Conservation (phyloP, 2,888 invertebrate genomes). For the Griposia aprilina region DNA sequence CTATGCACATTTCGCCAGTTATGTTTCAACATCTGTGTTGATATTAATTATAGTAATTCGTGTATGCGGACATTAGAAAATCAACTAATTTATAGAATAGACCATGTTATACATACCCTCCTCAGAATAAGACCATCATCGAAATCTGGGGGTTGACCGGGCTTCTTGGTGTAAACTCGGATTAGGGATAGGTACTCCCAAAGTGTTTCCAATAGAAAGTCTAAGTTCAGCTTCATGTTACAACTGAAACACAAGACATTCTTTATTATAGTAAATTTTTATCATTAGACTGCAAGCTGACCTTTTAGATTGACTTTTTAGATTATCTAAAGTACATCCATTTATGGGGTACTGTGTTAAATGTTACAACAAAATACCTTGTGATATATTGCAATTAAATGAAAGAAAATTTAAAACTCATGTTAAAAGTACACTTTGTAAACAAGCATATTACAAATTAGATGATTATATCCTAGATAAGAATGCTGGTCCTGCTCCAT, state of each 20-base stretch:
- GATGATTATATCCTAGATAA: no score
- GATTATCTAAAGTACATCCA: no score
- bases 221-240: conserved; percentile 99
- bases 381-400: no score
- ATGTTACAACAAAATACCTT: no score
- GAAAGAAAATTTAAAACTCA: no score
- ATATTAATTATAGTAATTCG: background rate
- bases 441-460: no score
- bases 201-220: conserved; percentile 96
- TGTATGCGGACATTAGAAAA: background rate
- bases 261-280: background rate
- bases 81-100: background rate
- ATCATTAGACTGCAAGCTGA: no score
- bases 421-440: no score
- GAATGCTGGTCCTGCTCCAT: no score
- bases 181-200: conserved; percentile 99
- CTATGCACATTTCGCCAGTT: no score
- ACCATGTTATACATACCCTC: conserved; percentile 82
- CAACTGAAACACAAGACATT: conserved; percentile 92
- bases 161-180: conserved; percentile 99
- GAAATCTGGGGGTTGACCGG: conserved; percentile 99
- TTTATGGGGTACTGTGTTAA: no score
- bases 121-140: conserved; percentile 98
- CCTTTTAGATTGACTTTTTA: no score
- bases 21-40: background rate